Evolutionary conservation across 2,113 vertebrate species (phyloP).

Genomic region (Odobenus rosmarus): DNA sequence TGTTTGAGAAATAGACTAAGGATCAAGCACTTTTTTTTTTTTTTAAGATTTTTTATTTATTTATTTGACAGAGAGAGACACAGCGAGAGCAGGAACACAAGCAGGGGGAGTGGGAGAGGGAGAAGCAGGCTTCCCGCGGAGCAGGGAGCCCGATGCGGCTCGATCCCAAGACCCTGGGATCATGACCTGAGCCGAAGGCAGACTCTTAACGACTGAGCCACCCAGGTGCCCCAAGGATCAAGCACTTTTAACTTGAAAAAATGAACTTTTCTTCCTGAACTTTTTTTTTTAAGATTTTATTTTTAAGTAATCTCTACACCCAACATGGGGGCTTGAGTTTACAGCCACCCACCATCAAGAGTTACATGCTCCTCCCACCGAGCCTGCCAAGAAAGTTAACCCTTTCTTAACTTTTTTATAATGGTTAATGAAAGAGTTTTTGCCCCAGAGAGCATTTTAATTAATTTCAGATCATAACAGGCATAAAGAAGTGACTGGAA

Average conservation of each 20-base stretch:
- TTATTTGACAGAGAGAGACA: too few species aligned
- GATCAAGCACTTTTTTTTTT: neutral
- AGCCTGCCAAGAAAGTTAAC: neutral
- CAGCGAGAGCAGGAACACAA: too few species aligned
- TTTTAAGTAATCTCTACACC: neutral
- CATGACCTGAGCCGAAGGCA: too few species aligned
- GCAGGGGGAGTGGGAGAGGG: too few species aligned
- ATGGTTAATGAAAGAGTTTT: constrained; percentile 43
- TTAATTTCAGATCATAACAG: constrained; percentile 55
- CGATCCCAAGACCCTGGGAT: too few species aligned
- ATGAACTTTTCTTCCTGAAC: neutral
- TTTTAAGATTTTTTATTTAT: neutral
- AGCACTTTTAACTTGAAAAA: neutral
- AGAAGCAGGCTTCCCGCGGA: too few species aligned
- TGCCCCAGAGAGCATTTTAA: neutral
- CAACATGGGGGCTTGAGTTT: neutral
- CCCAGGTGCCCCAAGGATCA: neutral
- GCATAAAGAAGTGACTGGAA: constrained; percentile 19
- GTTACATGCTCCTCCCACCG: too few species aligned
- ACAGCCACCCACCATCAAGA: neutral
- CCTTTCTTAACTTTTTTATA: neutral
- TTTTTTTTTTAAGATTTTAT: neutral
- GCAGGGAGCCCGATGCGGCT: too few species aligned
- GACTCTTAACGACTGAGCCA: too few species aligned
- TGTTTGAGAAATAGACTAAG: neutral